Conservation (phyloP, 2,113 vertebrate genomes). For the Psittacara wagleri region DNA sequence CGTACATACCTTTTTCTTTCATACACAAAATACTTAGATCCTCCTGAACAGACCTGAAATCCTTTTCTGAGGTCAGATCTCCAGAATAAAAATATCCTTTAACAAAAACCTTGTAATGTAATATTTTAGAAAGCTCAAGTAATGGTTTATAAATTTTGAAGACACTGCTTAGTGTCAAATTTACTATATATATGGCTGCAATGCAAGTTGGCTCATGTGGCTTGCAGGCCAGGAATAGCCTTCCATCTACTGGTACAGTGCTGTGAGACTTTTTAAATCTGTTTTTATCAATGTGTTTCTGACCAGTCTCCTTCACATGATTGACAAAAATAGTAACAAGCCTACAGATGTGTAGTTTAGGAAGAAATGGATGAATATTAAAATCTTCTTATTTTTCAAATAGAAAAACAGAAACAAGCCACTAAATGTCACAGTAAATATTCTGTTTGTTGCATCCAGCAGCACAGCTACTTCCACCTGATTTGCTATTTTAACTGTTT, state of each 20-base stretch:
- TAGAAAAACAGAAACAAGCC: background rate
- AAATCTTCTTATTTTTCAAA: background rate
- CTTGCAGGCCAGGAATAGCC: slow-evolving; percentile 9
- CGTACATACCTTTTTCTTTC: background rate
- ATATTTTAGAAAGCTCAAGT: background rate
- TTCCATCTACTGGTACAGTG: background rate
- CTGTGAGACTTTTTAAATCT: background rate
- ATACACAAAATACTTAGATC: background rate
- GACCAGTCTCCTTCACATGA: background rate
- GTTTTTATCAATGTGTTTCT: background rate
- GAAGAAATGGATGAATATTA: background rate
- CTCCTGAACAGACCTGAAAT: background rate
- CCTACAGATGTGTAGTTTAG: background rate
- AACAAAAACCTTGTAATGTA: background rate
- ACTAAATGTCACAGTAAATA: background rate
- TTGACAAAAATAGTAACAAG: background rate
- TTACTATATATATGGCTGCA: background rate
- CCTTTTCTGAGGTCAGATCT: background rate
- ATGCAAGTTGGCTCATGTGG: background rate
- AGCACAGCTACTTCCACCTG: background rate
- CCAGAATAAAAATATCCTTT: background rate
- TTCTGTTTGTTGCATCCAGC: background rate
- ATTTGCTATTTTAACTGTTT: background rate
- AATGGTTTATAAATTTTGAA: background rate
- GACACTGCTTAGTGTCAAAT: background rate